Evolutionary conservation across 1,140 invertebrate genomes (phyloP).

Genomic region (Lordiphosa clarofinis): DNA sequence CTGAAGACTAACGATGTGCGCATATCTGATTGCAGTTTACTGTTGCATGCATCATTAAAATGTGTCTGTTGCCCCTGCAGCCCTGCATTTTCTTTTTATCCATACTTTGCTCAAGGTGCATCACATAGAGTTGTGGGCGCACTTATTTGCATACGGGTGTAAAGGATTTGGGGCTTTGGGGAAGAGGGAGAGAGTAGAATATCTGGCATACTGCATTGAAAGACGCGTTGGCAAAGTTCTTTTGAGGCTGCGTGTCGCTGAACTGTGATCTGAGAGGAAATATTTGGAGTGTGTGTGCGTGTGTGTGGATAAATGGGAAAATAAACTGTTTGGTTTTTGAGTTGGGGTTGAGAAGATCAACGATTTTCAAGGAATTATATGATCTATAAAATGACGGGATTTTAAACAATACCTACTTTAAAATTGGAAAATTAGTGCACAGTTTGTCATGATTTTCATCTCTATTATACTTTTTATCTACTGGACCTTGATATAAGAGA

Average conservation of each 20-base stretch:
- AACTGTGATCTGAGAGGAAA: constrained; percentile 34
- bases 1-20: constrained; percentile 77
- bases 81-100: constrained; percentile 66
- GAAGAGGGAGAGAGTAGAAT: constrained; percentile 1
- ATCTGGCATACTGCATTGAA: constrained; percentile 39
- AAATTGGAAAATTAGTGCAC: no score
- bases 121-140: constrained; percentile 32
- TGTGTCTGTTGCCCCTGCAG: constrained; percentile 49
- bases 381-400: no score
- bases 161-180: not conserved
- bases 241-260: constrained; percentile 58
- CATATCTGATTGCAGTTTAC: constrained; percentile 78
- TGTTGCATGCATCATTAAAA: constrained; percentile 78
- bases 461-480: no score
- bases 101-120: constrained; percentile 70
- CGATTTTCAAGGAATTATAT: no score
- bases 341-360: no score
- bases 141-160: constrained; percentile 59
- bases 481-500: no score
- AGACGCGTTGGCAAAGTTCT: constrained; percentile 41
- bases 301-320: no score
- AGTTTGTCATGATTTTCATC: no score
- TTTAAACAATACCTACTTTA: no score
- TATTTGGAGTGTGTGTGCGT: constrained; percentile 5
- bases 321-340: no score